Conservation (phyloP, 2,888 invertebrate genomes). For the Drosophila pseudotakahashii region DNA sequence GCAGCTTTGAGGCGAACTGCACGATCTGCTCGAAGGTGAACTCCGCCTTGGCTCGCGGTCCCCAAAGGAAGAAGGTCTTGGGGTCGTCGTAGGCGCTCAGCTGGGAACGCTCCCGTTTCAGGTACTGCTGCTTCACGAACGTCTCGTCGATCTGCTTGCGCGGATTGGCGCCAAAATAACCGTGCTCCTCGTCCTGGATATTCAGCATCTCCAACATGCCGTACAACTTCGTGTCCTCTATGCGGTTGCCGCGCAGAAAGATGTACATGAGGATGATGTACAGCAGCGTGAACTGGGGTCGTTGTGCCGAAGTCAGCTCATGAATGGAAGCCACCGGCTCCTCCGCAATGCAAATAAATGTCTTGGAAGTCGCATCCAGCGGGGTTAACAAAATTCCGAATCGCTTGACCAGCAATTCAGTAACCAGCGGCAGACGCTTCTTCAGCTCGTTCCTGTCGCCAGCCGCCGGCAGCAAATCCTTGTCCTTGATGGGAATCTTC, state of each 20-base stretch:
- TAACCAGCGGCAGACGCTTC: conserved; percentile 39
- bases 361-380: conserved; percentile 46
- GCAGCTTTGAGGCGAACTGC: conserved; percentile 48
- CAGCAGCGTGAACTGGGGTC: conserved; percentile 51
- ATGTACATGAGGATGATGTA: conserved; percentile 61
- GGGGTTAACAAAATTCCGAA: conserved; percentile 50
- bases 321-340: conserved; percentile 42
- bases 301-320: conserved; percentile 55
- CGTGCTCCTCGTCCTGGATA: conserved; percentile 55
- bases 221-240: conserved; percentile 59
- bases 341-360: conserved; percentile 56
- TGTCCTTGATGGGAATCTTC: conserved; percentile 54
- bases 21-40: conserved; percentile 49
- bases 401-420: conserved; percentile 24
- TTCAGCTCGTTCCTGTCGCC: conserved; percentile 33
- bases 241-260: conserved; percentile 56
- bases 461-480: conserved; percentile 37
- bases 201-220: conserved; percentile 39
- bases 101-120: conserved; percentile 57
- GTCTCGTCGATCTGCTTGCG: conserved; percentile 57
- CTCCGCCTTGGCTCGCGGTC: conserved; percentile 59
- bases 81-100: conserved; percentile 52
- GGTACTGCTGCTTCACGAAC: conserved; percentile 60
- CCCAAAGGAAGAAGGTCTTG: conserved; percentile 55
- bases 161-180: conserved; percentile 58